Base-by-base conservation (phyloP, 2,113 vertebrate species). In the rat (Rattus norvegicus) region DNA sequence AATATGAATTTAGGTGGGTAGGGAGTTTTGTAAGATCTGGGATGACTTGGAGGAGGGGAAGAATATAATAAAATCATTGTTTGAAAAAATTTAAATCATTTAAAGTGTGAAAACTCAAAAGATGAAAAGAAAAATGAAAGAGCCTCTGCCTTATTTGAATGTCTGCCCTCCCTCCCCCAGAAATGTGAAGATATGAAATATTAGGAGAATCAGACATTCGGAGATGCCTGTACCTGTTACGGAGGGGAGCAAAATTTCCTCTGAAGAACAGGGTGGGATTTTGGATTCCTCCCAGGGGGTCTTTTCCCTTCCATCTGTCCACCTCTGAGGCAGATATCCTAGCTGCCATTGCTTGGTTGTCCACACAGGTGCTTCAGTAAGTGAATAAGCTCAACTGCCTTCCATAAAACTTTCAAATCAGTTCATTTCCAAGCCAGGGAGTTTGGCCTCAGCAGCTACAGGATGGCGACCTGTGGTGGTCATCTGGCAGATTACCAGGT, bases 371-470 rank as follows among this genome's bases (percentile, higher is more conserved):
- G 95, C 95, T 17, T 95, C 88, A 88, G 63, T 63, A 30, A 28
- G 10, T 0, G 7, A 16, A 47, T 22, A 83, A 89, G 86, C 54
- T 59, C 43, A 24, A 1, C 36, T 19, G 1, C 33, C 59, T 94
- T 91, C 69, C 39, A 88, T 72, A 17, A 77, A 61, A 91, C 54
- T 94, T 96, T 93, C 77, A 95, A 94, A 96, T 88, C 79, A 86
- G 72, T 63, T 96, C 93, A 79, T 96, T 95, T 59, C 56, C 70
- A 80, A 94, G 70, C 36, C 80, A 47, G 49, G n/a, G 65, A n/a
- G 59, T 10, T 33, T 77, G 56, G 28, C 43, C 5, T 17, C 76
- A 13, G 7, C 59, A 39, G 87, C 52, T 54, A 39, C 70, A n/a
- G 84, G 72, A 65, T 77, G 84, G 11, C 0, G 1, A 14, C 12